Conservation (phyloP, 2,113 vertebrate genomes). For the Colius striatus region DNA sequence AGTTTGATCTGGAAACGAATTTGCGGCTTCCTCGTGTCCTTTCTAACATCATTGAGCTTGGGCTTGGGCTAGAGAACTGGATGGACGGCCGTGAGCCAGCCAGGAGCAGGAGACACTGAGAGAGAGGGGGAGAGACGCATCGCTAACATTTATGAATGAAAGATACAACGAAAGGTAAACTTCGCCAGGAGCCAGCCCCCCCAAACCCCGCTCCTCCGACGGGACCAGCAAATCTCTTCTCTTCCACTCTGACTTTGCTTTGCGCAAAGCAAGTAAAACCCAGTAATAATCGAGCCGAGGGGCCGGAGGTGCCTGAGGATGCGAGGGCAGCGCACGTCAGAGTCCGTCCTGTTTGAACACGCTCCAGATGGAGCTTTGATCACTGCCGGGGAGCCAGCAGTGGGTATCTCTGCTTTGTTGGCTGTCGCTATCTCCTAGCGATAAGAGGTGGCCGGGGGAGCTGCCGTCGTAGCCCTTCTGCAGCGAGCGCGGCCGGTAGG, state of each 20-base stretch:
- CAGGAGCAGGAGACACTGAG: neutral
- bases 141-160: constrained; percentile 28
- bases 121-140: neutral
- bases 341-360: neutral
- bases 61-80: neutral
- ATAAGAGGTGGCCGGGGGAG: neutral
- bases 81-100: neutral
- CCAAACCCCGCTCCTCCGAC: neutral
- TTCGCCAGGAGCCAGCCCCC: neutral
- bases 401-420: constrained; percentile 42
- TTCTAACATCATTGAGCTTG: neutral
- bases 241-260: neutral
- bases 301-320: neutral
- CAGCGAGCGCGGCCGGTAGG: neutral
- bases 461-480: neutral
- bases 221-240: neutral
- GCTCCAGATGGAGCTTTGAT: constrained; percentile 43
- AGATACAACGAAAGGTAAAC: constrained; percentile 18
- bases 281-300: neutral
- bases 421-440: constrained; percentile 30
- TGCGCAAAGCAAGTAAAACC: neutral
- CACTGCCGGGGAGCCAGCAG: neutral
- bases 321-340: constrained; percentile 5
- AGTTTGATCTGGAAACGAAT: constrained; percentile 26
- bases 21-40: neutral